Evolutionary conservation across 2,888 invertebrate genomes (phyloP), one percentile per base, ranked within the genome.

Genomic region (Cactoblastis cactorum): DNA sequence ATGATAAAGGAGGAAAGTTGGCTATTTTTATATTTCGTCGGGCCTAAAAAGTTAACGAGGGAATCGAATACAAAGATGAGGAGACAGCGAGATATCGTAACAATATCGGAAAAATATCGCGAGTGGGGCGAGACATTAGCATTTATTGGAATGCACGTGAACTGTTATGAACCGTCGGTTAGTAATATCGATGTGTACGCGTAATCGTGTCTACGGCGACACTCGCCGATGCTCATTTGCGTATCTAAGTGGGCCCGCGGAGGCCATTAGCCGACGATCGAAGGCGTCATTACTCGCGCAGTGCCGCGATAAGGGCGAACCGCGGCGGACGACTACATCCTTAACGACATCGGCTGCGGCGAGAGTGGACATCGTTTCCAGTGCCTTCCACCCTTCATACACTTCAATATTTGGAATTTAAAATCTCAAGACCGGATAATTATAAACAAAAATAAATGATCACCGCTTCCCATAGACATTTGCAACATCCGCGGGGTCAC

Each of bases 201-300:
- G 77, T 77, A 74, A 79, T 77, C 71, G 74, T 69, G 62, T 58
- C 69, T 73, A 61, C 61, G 65, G 61, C 63, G 65, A 71, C 65
- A 74, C 72, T 81, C 75, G 77, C 74, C 78, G 83, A 80, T 81
- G 87, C 83, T 87, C 88, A 87, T 89, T 89, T 89, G 87, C 88
- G 85, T 89, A 88, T 88, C 88, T 87, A 85, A 88, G 87, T 85
- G 85, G 81, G 74, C 77, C 79, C 81, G 77, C 75, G 77, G 80
- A 80, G 80, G 82, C 87, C 87, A 89, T 89, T 89, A 89, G 83
- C 78, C 74, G 69, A 69, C 85, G 84, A 87, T 87, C 86, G 86
- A 79, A 82, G 83, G 76, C 79, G 80, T 83, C 87, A 81, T 88
- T 89, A 88, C 83, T 83, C 77, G 83, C 75, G 74, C 74, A 78